phyloP scores from a whole-genome alignment of 2,113 vertebrate genomes.

The Catharus fuscescens region DNA sequence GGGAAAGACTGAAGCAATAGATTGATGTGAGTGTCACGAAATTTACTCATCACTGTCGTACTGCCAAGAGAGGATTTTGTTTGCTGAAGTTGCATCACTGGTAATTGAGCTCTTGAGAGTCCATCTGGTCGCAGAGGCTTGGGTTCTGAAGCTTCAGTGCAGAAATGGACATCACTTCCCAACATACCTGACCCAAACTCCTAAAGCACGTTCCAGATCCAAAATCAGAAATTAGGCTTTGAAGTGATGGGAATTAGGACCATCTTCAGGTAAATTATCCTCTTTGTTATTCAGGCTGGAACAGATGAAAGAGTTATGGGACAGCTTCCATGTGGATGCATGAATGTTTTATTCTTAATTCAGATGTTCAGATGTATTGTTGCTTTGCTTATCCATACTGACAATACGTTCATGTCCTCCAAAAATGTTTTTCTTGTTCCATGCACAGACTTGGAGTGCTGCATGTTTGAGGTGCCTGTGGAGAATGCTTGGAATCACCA shows the following conservation, averaged over 20 bases:
- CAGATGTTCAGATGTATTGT: accelerated
- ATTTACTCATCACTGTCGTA: not conserved
- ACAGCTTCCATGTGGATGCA: not conserved
- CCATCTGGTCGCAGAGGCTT: not conserved
- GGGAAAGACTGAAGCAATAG: not conserved
- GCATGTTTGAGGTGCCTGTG: not conserved
- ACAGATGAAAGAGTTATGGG: not conserved
- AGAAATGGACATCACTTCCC: not conserved
- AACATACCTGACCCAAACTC: not conserved
- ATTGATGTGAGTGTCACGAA: not conserved
- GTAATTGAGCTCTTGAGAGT: not conserved
- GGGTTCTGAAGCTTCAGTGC: not conserved
- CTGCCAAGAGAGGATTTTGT: not conserved
- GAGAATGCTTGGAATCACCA: not conserved
- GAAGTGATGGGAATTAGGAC: not conserved
- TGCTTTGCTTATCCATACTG: not conserved
- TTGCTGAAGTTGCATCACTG: not conserved
- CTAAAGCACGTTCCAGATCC: not conserved
- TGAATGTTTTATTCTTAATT: not conserved
- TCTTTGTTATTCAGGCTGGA: not conserved
- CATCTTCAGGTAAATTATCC: not conserved
- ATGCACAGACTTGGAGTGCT: not conserved
- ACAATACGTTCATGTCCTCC: not conserved
- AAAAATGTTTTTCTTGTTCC: not conserved
- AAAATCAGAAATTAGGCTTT: not conserved